Evolutionary conservation across 1,140 invertebrate species (phyloP).

Genomic region (Brachionus manjavacas): DNA sequence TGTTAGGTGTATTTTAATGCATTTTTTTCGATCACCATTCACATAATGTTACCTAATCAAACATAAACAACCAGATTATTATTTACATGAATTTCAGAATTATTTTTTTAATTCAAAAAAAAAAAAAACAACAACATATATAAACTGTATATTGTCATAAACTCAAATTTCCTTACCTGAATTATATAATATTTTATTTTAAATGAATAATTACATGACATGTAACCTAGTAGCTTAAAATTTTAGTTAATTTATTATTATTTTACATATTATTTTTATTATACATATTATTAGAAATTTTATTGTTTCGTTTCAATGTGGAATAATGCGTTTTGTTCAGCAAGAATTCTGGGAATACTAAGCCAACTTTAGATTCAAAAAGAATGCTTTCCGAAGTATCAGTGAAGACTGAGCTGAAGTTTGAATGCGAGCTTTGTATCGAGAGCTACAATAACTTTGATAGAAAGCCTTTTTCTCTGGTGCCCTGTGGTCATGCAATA

Average conservation of each 20-base stretch:
- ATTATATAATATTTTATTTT: not conserved
- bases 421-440: conserved; percentile 28
- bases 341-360: not conserved
- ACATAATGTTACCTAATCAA: not conserved
- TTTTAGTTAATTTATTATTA: not conserved
- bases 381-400: not conserved
- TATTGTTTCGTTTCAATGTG: not conserved
- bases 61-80: not conserved
- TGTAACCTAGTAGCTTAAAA: not conserved
- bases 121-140: not conserved
- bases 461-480: conserved; percentile 15
- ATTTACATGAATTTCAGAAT: not conserved
- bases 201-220: not conserved
- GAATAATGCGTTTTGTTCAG: not conserved
- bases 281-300: not conserved
- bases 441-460: conserved; percentile 20
- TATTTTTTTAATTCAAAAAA: not conserved
- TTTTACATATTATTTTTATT: not conserved
- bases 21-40: not conserved
- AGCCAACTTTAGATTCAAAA: not conserved
- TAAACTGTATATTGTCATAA: not conserved
- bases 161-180: not conserved
- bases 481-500: conserved; percentile 24
- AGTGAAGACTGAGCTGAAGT: not conserved
- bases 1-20: not conserved